A percentile compares a stretch with the other conserved stretches of the same genome.
phyloP scores from a whole-genome alignment of 2,888 invertebrate species.

The Acronicta alni region DNA sequence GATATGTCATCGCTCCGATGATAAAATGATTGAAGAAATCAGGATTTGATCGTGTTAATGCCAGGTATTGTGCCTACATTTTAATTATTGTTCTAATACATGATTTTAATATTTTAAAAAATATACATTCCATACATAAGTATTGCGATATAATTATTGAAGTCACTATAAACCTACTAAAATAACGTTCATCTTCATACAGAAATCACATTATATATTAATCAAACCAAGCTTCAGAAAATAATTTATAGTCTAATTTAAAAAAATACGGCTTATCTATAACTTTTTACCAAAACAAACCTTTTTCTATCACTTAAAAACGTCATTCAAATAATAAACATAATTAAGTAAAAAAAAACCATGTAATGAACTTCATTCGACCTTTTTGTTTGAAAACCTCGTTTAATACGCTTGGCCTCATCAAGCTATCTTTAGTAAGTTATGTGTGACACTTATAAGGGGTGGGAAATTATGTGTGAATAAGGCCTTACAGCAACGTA shows the following conservation, averaged over 20 bases:
- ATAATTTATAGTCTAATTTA: no score
- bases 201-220: no score
- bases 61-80: slow-evolving; percentile 64
- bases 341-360: no score
- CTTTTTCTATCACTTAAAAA: not conserved
- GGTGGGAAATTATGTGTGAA: slow-evolving; percentile 26
- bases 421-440: slow-evolving; percentile 24
- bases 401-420: slow-evolving; percentile 2
- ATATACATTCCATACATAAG: no score
- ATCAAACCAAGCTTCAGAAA: no score
- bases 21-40: slow-evolving; percentile 72
- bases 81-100: slow-evolving; percentile 25
- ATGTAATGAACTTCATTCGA: not conserved
- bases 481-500: slow-evolving; percentile 21
- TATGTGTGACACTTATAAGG: slow-evolving; percentile 42
- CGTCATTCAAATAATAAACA: no score
- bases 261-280: no score
- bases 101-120: not conserved
- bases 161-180: no score
- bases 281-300: no score
- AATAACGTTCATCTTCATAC: no score
- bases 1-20: slow-evolving; percentile 65
- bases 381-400: not conserved
- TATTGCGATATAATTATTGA: no score
- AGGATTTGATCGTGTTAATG: slow-evolving; percentile 64